phyloP scores from a whole-genome alignment of 2,888 invertebrate species.

The Biston stratarius region DNA sequence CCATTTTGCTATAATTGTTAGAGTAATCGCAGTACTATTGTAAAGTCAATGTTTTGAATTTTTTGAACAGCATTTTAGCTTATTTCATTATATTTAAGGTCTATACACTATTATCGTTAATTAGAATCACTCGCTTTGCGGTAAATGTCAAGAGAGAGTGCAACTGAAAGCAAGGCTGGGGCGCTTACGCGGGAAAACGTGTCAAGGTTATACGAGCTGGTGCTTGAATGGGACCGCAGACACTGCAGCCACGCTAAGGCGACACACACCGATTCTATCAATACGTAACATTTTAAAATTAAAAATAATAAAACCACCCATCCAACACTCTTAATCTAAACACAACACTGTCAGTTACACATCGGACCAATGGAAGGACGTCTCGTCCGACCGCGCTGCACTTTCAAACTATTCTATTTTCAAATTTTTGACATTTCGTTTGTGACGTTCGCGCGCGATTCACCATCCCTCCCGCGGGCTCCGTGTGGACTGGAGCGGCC shows the following conservation, averaged over 20 bases:
- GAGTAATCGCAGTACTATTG: slow-evolving; percentile 21
- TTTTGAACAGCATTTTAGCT: slow-evolving; percentile 18
- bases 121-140: slow-evolving; percentile 69
- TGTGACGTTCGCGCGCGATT: slow-evolving; percentile 67
- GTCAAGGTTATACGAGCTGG: slow-evolving; percentile 78
- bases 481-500: slow-evolving; percentile 73
- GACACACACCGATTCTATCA: slow-evolving; percentile 53
- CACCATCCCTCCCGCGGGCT: slow-evolving; percentile 74
- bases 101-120: slow-evolving; percentile 50
- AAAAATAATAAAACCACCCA: slow-evolving; percentile 36
- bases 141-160: slow-evolving; percentile 80
- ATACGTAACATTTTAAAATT: slow-evolving; percentile 47
- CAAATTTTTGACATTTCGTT: slow-evolving; percentile 73
- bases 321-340: slow-evolving; percentile 60
- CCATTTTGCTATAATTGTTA: slow-evolving; percentile 54
- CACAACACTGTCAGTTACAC: slow-evolving; percentile 59
- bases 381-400: slow-evolving; percentile 55
- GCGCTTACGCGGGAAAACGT: slow-evolving; percentile 81
- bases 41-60: slow-evolving; percentile 27
- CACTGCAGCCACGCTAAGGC: slow-evolving; percentile 67
- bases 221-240: slow-evolving; percentile 70
- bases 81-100: slow-evolving; percentile 8
- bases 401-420: slow-evolving; percentile 78
- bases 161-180: slow-evolving; percentile 79
- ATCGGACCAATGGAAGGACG: slow-evolving; percentile 51